Evolutionary conservation across 2,113 vertebrate species (phyloP).

Genomic region (Empidonax traillii): DNA sequence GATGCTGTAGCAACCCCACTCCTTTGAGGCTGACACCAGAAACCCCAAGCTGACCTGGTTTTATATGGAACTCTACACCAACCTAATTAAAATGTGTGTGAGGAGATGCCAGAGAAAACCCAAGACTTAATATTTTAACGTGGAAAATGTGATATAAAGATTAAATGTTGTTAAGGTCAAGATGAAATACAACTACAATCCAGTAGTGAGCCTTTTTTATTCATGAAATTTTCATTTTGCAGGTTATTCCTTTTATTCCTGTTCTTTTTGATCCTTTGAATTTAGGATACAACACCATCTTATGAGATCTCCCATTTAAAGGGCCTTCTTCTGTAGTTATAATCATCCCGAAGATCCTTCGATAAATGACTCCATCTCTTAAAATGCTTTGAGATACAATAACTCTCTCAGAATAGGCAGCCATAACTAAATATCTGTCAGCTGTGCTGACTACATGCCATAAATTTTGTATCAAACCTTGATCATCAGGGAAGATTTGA

Average conservation of each 20-base stretch:
- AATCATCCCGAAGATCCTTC: conserved; percentile 53
- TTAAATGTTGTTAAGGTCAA: conserved; percentile 14
- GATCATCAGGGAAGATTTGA: background rate
- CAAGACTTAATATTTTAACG: background rate
- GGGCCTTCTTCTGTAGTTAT: background rate
- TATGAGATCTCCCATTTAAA: background rate
- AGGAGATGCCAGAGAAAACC: background rate
- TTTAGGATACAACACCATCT: background rate
- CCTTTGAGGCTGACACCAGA: background rate
- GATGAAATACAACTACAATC: conserved; percentile 2
- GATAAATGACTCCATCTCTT: conserved; percentile 60
- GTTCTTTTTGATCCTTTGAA: background rate
- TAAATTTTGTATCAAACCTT: background rate
- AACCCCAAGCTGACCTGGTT: background rate
- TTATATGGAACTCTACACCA: background rate
- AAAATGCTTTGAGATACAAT: conserved; percentile 54
- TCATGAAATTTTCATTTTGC: conserved; percentile 23
- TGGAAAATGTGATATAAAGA: background rate
- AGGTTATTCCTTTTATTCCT: conserved; percentile 18
- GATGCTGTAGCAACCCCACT: background rate
- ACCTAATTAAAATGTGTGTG: background rate
- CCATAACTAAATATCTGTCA: background rate
- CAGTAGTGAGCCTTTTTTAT: background rate
- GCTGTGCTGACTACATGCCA: background rate
- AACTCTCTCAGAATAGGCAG: conserved; percentile 43